A percentile compares a stretch with the other conserved stretches of the same genome.
Conservation (phyloP, 2,113 vertebrate species). For the Myrmecophaga tridactyla region DNA sequence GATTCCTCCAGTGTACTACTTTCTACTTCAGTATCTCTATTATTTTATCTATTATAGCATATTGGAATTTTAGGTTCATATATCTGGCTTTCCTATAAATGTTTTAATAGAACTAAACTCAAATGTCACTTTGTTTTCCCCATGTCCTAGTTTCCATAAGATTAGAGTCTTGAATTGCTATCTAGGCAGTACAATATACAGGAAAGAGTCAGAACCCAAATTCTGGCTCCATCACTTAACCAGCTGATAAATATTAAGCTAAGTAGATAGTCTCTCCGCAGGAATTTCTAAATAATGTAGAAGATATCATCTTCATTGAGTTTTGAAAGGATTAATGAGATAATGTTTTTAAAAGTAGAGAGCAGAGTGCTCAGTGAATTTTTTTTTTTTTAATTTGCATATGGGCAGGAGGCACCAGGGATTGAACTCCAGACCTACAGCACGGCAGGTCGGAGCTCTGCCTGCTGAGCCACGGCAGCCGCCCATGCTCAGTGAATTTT, state of each 20-base stretch:
- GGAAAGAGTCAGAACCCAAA: not conserved
- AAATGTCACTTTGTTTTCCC: not conserved
- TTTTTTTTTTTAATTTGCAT: no score
- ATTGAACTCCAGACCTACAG: no score
- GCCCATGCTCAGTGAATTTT: not conserved
- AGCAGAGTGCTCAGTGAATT: not conserved
- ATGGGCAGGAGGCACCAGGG: no score
- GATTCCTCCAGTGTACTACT: not conserved
- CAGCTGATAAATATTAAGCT: not conserved
- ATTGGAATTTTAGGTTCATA: slow-evolving; percentile 8
- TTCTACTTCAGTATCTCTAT: not conserved
- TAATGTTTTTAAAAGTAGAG: not conserved
- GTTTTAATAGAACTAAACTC: slow-evolving; percentile 2
- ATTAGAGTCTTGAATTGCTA: not conserved
- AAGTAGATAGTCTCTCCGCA: not conserved
- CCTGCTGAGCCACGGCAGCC: no score
- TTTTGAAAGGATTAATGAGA: not conserved
- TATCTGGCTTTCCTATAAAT: not conserved
- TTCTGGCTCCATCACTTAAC: not conserved
- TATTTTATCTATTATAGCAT: not conserved
- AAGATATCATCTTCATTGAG: not conserved
- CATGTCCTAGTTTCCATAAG: not conserved
- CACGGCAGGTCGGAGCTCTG: no score
- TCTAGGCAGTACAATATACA: not conserved
- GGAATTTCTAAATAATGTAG: not conserved